Conservation (phyloP, 2,888 invertebrate genomes). For the Trissolcus brochymenae region DNA sequence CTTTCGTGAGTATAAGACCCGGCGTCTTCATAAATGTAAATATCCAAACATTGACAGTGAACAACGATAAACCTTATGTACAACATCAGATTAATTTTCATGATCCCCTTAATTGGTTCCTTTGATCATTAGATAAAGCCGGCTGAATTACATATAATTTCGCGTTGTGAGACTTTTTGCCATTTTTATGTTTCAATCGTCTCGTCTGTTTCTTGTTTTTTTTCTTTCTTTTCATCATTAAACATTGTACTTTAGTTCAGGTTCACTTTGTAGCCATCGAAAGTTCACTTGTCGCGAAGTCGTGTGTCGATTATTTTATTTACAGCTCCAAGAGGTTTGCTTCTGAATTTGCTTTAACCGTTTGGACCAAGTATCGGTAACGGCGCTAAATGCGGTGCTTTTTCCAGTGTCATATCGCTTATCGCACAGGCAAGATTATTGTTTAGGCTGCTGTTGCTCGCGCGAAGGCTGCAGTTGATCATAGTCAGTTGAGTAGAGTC, state of each 20-base stretch:
- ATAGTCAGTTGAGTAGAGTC: slow-evolving; percentile 70
- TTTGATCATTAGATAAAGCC: neutral
- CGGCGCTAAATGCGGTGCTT: slow-evolving; percentile 62
- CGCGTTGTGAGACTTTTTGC: neutral
- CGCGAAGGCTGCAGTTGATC: slow-evolving; percentile 68
- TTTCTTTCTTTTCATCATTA: slow-evolving; percentile 6
- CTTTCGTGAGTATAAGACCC: slow-evolving; percentile 30
- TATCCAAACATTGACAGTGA: slow-evolving; percentile 68
- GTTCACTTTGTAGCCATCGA: slow-evolving; percentile 56
- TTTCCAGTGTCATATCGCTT: slow-evolving; percentile 62
- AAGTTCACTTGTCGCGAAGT: slow-evolving; percentile 33
- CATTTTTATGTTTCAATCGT: neutral
- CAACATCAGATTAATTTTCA: slow-evolving; percentile 58
- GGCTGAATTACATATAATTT: too few species aligned
- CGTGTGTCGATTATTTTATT: slow-evolving; percentile 28
- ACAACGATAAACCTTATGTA: slow-evolving; percentile 67
- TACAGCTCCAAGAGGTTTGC: slow-evolving; percentile 37
- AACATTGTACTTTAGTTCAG: slow-evolving; percentile 57
- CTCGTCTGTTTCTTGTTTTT: slow-evolving; percentile 1
- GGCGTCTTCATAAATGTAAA: slow-evolving; percentile 19
- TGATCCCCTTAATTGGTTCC: slow-evolving; percentile 11
- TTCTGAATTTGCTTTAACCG: slow-evolving; percentile 65
- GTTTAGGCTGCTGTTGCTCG: slow-evolving; percentile 71
- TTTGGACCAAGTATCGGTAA: slow-evolving; percentile 72
- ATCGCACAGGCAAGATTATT: slow-evolving; percentile 68